Evolutionary conservation across 2,113 vertebrate genomes (phyloP), one percentile per base, ranked within the genome.

Genomic region (Otolemur garnettii): DNA sequence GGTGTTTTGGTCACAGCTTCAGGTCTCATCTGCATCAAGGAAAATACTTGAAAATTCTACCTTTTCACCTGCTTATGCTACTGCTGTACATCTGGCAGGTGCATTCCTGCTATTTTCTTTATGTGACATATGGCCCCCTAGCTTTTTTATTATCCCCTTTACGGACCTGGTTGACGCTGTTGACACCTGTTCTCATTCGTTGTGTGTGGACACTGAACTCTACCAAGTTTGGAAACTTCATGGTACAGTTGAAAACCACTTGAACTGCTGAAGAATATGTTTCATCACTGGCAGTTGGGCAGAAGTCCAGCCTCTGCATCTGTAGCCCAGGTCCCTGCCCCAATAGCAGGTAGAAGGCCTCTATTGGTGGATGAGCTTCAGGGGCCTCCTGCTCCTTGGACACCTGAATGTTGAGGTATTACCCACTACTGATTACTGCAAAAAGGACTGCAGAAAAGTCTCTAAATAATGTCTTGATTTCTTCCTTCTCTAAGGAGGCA

Each of bases 131-230:
- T 0, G 99, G 99, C 92, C 98, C 91, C 24, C 26, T 98, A 89
- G 99, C 99, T 7, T 99, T 99, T 92, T 92, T 99, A 94, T 97
- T 99, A 89, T 99, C 99, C 57, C 99, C 99, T 0, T 98, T 99
- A 97, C 99, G 99, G 97, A 99, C 98, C 0, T 99, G 99, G 99
- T 98, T 99, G 3, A 96, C 99, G 5, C 97, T 91, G 6, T 97
- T 99, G 96, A 97, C 98, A 1, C 84, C 99, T 33, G 95, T 99
- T 78, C 97, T 99, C 89, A 97, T 99, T 81, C 98, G 98, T 94
- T 98, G 97, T 72, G 99, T 98, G 79, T 99, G 99, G 99, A 99
- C 98, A 11, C 96, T 98, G 95, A 97, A 98, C 86, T 92, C 98
- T 30, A 77, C 97, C 21, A 90, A 98, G 60, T 96, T 99, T 82